Evolutionary conservation across 2,113 vertebrate genomes (phyloP), one percentile per base, ranked within the genome.

Genomic region (Petromus typicus): DNA sequence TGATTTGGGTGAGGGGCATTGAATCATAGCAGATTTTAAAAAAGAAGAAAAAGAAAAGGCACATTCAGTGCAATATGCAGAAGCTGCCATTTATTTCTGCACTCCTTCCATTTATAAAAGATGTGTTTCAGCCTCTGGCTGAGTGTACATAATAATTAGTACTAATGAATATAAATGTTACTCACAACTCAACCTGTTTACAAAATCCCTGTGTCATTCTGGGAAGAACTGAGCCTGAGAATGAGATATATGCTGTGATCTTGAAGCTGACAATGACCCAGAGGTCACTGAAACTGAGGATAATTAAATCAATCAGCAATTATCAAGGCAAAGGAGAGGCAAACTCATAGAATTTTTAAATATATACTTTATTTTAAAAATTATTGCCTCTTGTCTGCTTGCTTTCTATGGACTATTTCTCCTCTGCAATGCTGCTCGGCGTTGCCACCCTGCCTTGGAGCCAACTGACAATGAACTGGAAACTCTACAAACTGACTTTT

Each of bases 121-220:
- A 94, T 92, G 48, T 76, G 87, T 69, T 90, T 91, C 79, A 57
- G 94, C 87, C 90, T 95, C 81, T 63, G 71, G 94, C 75, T 82
- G 64, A 87, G 86, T 88, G 64, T 92, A 91, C 81, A 90, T 90
- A 94, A 90, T 97, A 96, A 97, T 97, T 95, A 97, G 66, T 0
- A 3, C 71, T 87, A 94, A 93, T 97, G 90, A 96, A 78, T 94
- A 95, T 64, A 93, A 96, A 92, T 94, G 76, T 89, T 91, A 73
- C 76, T 97, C 79, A 71, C 87, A 94, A 81, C 54, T 89, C 95
- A 87, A 92, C 90, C 92, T 97, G 85, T 93, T 96, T 91, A 93
- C 92, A 86, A 67, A 97, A 59, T 86, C 8, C 45, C 16, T 64
- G 11, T 48, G 27, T 92, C 64, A 93, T 94, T 93, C 81, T 57